Conservation (phyloP, 2,888 invertebrate genomes). For the Lissocephala sabroskyi region DNA sequence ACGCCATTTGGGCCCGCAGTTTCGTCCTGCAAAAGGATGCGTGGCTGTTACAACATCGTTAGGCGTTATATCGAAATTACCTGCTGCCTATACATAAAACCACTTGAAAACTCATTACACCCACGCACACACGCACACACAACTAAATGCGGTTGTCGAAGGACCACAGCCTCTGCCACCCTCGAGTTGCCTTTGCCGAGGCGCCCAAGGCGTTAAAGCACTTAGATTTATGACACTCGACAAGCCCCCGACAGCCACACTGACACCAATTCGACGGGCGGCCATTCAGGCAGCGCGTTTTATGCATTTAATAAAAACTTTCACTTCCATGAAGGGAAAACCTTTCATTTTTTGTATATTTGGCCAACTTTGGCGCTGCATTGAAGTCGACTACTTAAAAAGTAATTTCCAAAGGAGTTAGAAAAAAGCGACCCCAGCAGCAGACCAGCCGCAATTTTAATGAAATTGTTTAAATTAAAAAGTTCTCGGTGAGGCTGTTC, state of each 20-base stretch:
- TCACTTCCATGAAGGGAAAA: constrained; percentile 40
- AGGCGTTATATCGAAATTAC: constrained; percentile 58
- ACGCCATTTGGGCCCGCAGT: constrained; percentile 21
- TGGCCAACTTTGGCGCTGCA: constrained; percentile 47
- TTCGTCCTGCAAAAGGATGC: constrained; percentile 31
- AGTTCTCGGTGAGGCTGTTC: constrained; percentile 43
- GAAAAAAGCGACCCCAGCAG: constrained; percentile 18
- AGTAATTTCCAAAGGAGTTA: constrained; percentile 44
- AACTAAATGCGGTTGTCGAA: constrained; percentile 32
- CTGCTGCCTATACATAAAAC: constrained; percentile 62
- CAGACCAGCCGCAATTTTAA: constrained; percentile 41
- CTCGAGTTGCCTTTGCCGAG: constrained; percentile 54
- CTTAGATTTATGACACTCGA: constrained; percentile 57
- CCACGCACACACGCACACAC: constrained; percentile 25
- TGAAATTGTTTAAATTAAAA: constrained; percentile 56
- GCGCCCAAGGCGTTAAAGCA: constrained; percentile 55
- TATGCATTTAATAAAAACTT: constrained; percentile 61
- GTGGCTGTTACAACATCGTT: constrained; percentile 43
- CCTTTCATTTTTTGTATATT: constrained; percentile 1
- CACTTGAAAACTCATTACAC: constrained; percentile 61
- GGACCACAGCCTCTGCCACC: too few relatives aligned
- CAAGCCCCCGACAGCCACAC: constrained; percentile 29
- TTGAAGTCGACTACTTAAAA: constrained; percentile 58
- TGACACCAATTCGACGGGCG: not conserved
- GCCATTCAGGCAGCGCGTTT: constrained; percentile 47